phyloP scores from a whole-genome alignment of 2,888 invertebrate genomes.

The Patella caerulea region DNA sequence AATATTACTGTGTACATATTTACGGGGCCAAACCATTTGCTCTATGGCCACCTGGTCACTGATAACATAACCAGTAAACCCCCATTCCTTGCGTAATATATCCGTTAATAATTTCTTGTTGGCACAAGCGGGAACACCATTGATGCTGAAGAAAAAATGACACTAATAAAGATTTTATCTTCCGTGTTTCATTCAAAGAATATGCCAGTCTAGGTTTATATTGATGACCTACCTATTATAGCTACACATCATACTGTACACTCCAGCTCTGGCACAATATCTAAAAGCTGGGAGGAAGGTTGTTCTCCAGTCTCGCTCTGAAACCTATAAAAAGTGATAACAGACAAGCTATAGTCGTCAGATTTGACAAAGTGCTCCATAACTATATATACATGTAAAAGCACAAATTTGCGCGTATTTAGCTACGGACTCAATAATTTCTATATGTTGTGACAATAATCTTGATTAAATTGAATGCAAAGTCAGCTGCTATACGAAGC shows the following conservation, averaged over 20 bases:
- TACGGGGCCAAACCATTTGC: conserved; percentile 52
- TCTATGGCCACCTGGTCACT: conserved; percentile 66
- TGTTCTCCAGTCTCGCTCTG: conserved; percentile 43
- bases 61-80: conserved; percentile 39
- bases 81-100: neutral
- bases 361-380: no score
- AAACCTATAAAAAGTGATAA: neutral
- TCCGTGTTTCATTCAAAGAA: no score
- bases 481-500: no score
- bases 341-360: no score
- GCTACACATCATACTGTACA: conserved; percentile 48
- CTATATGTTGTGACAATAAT: no score
- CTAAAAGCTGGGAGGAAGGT: conserved; percentile 49
- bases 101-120: conserved; percentile 17
- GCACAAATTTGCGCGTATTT: no score
- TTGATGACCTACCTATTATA: conserved; percentile 40
- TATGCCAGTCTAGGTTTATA: no score
- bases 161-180: no score
- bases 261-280: conserved; percentile 46
- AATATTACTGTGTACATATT: conserved; percentile 53
- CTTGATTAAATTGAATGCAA: no score
- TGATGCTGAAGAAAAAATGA: neutral
- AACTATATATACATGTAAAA: no score
- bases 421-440: no score
- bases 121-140: conserved; percentile 1